Evolutionary conservation across 2,888 invertebrate species (phyloP).

Genomic region (Trissoscelio sp.): DNA sequence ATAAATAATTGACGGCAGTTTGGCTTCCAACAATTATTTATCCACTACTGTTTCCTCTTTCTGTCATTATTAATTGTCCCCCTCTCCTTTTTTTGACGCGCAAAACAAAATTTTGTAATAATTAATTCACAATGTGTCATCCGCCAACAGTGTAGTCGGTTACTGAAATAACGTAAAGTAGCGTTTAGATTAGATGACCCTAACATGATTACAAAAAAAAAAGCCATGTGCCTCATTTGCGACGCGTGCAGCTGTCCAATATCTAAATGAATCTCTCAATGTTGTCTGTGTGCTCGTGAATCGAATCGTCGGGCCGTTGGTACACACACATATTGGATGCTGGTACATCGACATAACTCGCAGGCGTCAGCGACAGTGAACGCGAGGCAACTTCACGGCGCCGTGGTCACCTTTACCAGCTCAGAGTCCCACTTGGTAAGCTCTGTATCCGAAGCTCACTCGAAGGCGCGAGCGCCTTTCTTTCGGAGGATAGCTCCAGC

Average conservation of each 20-base stretch:
- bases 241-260: conserved; percentile 59
- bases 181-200: conserved; percentile 52
- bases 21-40: background rate
- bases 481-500: conserved; percentile 74
- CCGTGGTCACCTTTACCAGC: conserved; percentile 86
- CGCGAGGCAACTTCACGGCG: conserved; percentile 82
- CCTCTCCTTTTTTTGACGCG: background rate
- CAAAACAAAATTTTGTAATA: conserved; percentile 50
- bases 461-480: conserved; percentile 71
- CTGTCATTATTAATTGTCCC: background rate
- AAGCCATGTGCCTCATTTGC: conserved; percentile 46
- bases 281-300: conserved; percentile 75
- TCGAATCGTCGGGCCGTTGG: conserved; percentile 74
- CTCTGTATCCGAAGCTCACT: conserved; percentile 76
- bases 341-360: conserved; percentile 70
- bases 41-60: no score
- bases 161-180: conserved; percentile 28
- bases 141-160: conserved; percentile 45
- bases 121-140: conserved; percentile 53
- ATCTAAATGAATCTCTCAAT: conserved; percentile 70
- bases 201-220: conserved; percentile 11
- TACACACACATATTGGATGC: conserved; percentile 74
- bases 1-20: background rate
- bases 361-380: conserved; percentile 77
- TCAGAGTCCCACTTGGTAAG: conserved; percentile 86